Evolutionary conservation across 2,888 invertebrate genomes (phyloP), one percentile per base, ranked within the genome.

Genomic region (Pterostichus niger): DNA sequence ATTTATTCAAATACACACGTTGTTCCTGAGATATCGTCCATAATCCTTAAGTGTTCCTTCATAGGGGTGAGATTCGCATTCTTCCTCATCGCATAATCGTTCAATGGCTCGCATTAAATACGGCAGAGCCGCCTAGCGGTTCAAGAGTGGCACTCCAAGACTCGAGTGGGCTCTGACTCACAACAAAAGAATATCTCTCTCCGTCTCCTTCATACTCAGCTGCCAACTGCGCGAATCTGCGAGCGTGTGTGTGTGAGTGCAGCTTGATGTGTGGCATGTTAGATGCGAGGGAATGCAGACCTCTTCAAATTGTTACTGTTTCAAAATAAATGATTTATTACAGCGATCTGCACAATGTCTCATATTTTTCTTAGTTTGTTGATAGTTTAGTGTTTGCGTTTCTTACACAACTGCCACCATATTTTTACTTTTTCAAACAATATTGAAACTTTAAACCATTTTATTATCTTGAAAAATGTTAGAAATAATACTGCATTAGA

Each of bases 1-100:
- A 85, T 84, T 87, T 87, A 86, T 86, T 87, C 86, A 87, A 87
- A 87, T 86, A 86, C 84, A 84, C 79, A 61, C 61, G 76, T 54
- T 13, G 46, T 40, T 56, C 11, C 17, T n/a, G 15, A 52, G 54
- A 77, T 73, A 78, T 17, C 59, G 46, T n/a, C 61, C 61, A 15
- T 77, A 35, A 10, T n/a, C 17, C 56, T 35, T 33, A 33, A 40
- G 52, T 7, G 3, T 24, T 33, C 75, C 52, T n/a, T 33, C 68
- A 71, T 80, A 80, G 52, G 80, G 80, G 24, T 15, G 68, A 68
- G 10, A 15, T 49, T 80, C 80, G 68, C 56, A 11, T 49, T 13
- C 56, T 33, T 49, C 54, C 77, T 35, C 35, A 11, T 17, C 68
- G 68, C 68, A 59, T 82, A 82, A 82, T 82, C 82, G 83, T 77